These are phyloP conservation scores for Microhierax caerulescens DNA, from an alignment of 2,797 vertebrate species.

Conservation along the genomic window DNA sequence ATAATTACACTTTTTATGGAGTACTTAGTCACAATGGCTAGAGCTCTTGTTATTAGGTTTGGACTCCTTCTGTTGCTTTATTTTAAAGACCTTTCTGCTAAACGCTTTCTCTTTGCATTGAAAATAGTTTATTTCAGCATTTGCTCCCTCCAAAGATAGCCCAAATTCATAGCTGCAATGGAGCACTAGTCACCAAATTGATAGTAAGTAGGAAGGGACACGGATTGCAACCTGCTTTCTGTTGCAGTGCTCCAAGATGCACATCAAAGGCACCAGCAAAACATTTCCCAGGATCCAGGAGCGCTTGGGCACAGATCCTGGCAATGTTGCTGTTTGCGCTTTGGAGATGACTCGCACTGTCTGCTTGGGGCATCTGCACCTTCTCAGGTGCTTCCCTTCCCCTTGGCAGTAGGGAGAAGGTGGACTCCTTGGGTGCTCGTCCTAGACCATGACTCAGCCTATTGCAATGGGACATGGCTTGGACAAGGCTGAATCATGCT, in stretches of 20 bases:
- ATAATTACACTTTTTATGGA: constrained; percentile 40
- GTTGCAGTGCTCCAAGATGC: background rate
- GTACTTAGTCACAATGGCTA: constrained; percentile 34
- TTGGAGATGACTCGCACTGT: background rate
- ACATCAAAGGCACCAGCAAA: background rate
- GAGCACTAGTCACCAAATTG: background rate
- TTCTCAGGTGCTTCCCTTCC: background rate
- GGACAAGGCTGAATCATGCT: background rate
- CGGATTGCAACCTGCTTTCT: background rate
- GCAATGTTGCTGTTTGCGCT: background rate
- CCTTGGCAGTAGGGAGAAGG: fast-evolving
- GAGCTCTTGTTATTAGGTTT: constrained; percentile 6
- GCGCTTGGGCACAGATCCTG: background rate
- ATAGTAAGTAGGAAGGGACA: background rate
- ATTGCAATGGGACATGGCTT: fast-evolving
- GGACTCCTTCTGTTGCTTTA: constrained; percentile 26
- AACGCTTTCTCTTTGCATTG: background rate
- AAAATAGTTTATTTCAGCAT: background rate
- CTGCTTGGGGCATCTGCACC: background rate
- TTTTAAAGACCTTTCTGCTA: background rate
- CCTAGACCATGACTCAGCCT: background rate
- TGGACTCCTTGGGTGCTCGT: background rate
- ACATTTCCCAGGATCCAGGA: background rate
- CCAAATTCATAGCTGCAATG: background rate
- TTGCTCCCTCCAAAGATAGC: background rate